Base-by-base conservation (phyloP, 2,888 invertebrate genomes). In the Drosophila sordidula region DNA sequence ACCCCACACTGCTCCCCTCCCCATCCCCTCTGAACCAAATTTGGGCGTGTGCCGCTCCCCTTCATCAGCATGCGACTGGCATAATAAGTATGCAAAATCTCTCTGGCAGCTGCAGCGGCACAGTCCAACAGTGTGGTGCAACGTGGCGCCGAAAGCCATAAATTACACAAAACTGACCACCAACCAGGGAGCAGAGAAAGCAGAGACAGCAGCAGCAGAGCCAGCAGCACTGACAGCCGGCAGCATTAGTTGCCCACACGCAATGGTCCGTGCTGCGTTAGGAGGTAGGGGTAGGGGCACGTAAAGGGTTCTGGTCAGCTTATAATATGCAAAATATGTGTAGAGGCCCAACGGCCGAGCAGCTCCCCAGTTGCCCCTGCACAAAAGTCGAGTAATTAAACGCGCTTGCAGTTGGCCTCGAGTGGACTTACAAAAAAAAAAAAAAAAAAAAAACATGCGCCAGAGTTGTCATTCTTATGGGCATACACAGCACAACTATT, bases 1-100 rank as follows among this genome's bases (percentile, higher is more conserved):
- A 70, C 70, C 63, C 51, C 36, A 34, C 70, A 11, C 54, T 12
- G 45, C 9, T 29, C 9, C 29, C 29, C 29, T 9, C 3, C 9
- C 29, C 3, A 69, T 63, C 70, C 36, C 36, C 12, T 18, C 18
- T 18, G 6, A 16, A 49, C 41, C 29, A 32, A 41, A 52, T 11
- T 12, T 52, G 18, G 64, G 34, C 8, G 16, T 25, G 59, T 14
- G 51, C 49, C 41, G 36, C 26, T 46, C 39, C 55, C 46, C 54
- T 86, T 86, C 83, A 86, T 88, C 90, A 82, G 89, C 75, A 81
- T 80, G 86, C 69, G 76, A 54, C 73, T 64, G 79, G 84, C 87
- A 81, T 82, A 77, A 75, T 80, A 75, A 78, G 78, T 73, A 80
- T 89, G 81, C 80, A 83, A 73, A 80, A 82, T 76, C 75, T 78